Base-by-base conservation (phyloP, 37 sponge, comb jelly and placozoan genomes). In the Corticium candelabrum region DNA sequence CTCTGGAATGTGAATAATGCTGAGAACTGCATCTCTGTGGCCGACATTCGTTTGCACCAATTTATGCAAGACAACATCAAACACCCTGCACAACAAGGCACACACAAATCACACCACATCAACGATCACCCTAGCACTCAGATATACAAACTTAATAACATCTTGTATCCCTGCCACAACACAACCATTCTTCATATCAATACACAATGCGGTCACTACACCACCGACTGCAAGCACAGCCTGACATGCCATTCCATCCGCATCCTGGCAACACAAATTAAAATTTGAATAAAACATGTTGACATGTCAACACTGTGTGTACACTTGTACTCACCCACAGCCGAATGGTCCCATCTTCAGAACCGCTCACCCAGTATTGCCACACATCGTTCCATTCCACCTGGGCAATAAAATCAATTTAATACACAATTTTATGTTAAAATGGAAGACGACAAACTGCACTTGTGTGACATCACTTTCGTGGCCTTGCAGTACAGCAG, bases 391-490 rank as follows among this genome's bases (percentile, higher is more conserved):
- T 86, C 90, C 90, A 89, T 1, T 70, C 35, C 15, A 89, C 83
- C 89, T 89, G 40, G 35, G 30, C 31, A n/a, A n/a, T n/a, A 50
- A 50, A 11, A 50, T 50, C 21, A 50, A 27, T 50, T 21, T 50
- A 50, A 50, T 50, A 27, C 62, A 50, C 62, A 50, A 50, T 27
- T 27, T 27, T 50, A n/a, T n/a, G n/a, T n/a, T n/a, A n/a, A n/a
- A n/a, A n/a, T n/a, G n/a, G n/a, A n/a, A n/a, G n/a, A n/a, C n/a
- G n/a, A n/a, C n/a, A n/a, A n/a, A 27, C 11, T 50, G 15, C 15
- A 88, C 92, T 87, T 91, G 84, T 34, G 87, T 86, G 50, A 91
- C 89, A 74, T 91, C 93, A 0, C 67, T 69, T 5, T 3, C 76
- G 85, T 89, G 89, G 31, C 88, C 89, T n/a, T 21, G 1, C 11